Conservation (phyloP, 2,888 invertebrate species). For the Saturnia japonica region DNA sequence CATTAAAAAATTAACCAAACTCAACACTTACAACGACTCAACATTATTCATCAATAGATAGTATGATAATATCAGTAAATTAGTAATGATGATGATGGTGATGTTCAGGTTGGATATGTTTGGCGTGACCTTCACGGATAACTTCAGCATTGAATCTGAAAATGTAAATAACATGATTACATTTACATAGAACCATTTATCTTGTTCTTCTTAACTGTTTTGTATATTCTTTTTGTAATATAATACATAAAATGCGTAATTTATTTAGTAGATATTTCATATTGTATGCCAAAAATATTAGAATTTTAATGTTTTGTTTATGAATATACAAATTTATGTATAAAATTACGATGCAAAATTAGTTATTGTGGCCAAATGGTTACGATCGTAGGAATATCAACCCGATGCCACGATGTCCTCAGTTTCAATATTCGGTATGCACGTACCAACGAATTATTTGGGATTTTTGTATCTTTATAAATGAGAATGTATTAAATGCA, state of each 20-base stretch:
- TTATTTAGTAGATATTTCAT: not conserved
- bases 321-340: not conserved
- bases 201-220: not conserved
- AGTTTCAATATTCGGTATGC: too few species aligned
- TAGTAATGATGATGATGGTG: slow-evolving; percentile 14
- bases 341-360: too few species aligned
- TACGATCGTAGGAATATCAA: too few species aligned
- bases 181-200: not conserved
- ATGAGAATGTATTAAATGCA: too few species aligned
- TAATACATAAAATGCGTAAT: too few species aligned
- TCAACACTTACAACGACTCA: not conserved
- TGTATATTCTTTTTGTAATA: too few species aligned
- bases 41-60: not conserved
- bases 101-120: slow-evolving; percentile 17
- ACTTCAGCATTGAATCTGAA: slow-evolving; percentile 30
- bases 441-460: too few species aligned
- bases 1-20: not conserved
- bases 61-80: not conserved
- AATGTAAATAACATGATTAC: not conserved
- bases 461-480: too few species aligned
- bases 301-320: too few species aligned
- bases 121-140: slow-evolving; percentile 33
- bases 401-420: too few species aligned
- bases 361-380: too few species aligned
- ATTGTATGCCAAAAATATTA: too few species aligned